Percentiles rank a stretch among this genome's conserved stretches.
phyloP scores from a whole-genome alignment of 1,140 invertebrate genomes.

The Bradynema listronoti region DNA sequence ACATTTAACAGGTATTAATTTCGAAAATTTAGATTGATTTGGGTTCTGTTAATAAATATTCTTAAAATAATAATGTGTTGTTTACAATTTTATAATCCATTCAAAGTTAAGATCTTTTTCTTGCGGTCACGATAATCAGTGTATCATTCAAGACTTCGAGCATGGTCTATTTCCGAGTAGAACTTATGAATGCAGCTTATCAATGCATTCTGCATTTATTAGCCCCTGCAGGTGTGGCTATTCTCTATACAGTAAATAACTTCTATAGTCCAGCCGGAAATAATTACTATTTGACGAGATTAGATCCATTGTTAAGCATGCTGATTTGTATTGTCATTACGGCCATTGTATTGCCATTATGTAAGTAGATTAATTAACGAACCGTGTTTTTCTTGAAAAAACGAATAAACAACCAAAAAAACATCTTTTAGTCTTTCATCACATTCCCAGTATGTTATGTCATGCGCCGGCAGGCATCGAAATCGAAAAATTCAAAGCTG shows the following conservation, averaged over 20 bases:
- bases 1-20: background rate
- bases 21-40: background rate
- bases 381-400: too few species aligned
- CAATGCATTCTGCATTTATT: background rate
- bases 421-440: constrained; percentile 11
- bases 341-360: constrained; percentile 7
- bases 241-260: too few species aligned
- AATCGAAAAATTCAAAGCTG: constrained; percentile 10
- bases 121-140: constrained; percentile 7
- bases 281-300: constrained; percentile 9
- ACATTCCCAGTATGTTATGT: constrained; percentile 18
- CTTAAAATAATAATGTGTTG: background rate
- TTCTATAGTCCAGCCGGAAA: background rate
- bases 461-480: constrained; percentile 10
- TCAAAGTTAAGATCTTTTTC: background rate
- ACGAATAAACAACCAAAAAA: background rate
- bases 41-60: background rate
- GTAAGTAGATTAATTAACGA: constrained; percentile 5
- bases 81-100: background rate
- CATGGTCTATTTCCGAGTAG: background rate
- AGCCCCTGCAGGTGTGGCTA: too few species aligned
- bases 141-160: background rate
- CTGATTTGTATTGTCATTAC: constrained; percentile 9
- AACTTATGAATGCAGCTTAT: too few species aligned
- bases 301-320: constrained; percentile 14